Conservation (phyloP, 2,797 vertebrate genomes). For the Pyrrhura leucotis region DNA sequence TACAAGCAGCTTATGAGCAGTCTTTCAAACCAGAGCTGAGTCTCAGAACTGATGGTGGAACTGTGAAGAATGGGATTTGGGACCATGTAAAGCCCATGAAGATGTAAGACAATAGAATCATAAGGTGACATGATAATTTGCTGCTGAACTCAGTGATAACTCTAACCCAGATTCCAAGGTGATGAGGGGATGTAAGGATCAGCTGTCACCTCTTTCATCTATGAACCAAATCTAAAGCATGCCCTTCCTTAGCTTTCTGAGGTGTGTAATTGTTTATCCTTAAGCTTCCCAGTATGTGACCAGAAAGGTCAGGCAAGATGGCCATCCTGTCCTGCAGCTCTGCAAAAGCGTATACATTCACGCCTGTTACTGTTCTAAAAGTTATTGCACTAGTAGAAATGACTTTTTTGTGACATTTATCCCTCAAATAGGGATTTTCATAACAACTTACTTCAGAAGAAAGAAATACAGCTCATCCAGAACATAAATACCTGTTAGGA, state of each 20-base stretch:
- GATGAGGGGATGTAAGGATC: not conserved
- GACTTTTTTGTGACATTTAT: not conserved
- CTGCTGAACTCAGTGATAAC: not conserved
- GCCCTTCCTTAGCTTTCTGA: not conserved
- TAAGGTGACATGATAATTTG: not conserved
- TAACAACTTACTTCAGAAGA: not conserved
- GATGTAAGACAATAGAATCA: not conserved
- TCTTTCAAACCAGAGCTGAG: not conserved
- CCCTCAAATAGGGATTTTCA: not conserved
- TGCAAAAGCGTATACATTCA: not conserved
- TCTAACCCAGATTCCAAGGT: not conserved
- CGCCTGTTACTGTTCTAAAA: not conserved
- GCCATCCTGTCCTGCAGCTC: not conserved
- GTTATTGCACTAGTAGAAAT: not conserved
- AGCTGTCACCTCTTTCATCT: not conserved
- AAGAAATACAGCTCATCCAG: not conserved
- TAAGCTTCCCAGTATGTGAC: not conserved
- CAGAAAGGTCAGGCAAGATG: not conserved
- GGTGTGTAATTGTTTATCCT: not conserved
- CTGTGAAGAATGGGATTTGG: not conserved
- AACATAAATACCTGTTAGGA: not conserved
- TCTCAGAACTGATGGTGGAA: not conserved
- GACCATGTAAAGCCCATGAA: not conserved
- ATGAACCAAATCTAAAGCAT: not conserved
- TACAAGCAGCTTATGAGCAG: not conserved